Evolutionary conservation across 2,797 vertebrate species (phyloP).

Genomic region (Chrosomus eos): DNA sequence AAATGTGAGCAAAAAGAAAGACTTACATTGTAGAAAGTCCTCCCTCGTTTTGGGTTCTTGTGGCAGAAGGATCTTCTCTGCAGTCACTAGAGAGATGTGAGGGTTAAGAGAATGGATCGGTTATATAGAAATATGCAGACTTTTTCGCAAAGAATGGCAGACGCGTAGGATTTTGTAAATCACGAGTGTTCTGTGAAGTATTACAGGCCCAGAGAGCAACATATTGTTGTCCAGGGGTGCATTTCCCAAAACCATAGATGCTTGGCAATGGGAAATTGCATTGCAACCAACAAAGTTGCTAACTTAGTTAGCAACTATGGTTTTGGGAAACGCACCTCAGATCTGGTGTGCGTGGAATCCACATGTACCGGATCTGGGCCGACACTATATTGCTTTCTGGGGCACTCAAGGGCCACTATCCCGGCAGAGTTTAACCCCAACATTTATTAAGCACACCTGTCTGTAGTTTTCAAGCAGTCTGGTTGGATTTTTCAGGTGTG

Average conservation of each 20-base stretch:
- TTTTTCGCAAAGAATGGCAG: neutral
- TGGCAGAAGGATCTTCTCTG: slow-evolving; percentile 38
- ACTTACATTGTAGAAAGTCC: slow-evolving; percentile 53
- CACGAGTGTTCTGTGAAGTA: neutral
- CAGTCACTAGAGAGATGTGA: slow-evolving; percentile 18
- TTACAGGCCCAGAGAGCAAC: neutral
- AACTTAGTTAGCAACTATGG: too few relatives aligned
- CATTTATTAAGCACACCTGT: neutral
- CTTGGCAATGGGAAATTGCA: too few relatives aligned
- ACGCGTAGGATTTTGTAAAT: neutral
- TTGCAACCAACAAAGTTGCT: too few relatives aligned
- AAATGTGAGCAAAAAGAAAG: neutral
- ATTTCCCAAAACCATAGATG: too few relatives aligned
- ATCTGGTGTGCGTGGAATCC: too few relatives aligned
- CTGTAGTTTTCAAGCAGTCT: neutral
- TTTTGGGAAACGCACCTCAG: too few relatives aligned
- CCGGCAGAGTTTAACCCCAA: neutral
- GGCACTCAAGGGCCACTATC: neutral
- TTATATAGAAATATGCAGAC: neutral
- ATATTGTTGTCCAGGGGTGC: too few relatives aligned
- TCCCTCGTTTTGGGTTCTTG: slow-evolving; percentile 38
- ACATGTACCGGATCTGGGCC: too few relatives aligned
- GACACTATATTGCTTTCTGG: too few relatives aligned
- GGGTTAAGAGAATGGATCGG: neutral
- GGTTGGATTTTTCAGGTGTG: neutral